Evolutionary conservation across 2,797 vertebrate species (phyloP).

Genomic region (Meda fulgida): DNA sequence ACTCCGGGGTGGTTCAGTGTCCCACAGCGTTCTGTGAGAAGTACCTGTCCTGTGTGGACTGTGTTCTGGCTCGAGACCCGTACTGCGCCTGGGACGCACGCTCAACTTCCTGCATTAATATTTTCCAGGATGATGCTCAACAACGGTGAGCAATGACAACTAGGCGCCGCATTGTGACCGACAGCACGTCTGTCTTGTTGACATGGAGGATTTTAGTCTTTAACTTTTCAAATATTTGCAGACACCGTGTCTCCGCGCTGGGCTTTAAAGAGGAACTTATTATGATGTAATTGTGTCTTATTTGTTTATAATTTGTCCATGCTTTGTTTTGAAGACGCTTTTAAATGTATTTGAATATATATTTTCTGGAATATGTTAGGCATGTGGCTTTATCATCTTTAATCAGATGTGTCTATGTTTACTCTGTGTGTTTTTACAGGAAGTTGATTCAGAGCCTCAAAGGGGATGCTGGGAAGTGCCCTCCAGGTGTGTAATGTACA

Average conservation of each 20-base stretch:
- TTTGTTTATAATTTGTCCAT: background rate
- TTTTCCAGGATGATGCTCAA: constrained; percentile 69
- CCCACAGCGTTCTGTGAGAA: constrained; percentile 90
- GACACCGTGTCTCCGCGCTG: background rate
- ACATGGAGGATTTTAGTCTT: background rate
- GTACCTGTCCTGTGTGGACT: constrained; percentile 86
- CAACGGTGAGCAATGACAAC: constrained; percentile 71
- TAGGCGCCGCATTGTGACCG: background rate
- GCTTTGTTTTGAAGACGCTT: background rate
- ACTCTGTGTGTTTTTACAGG: constrained; percentile 73
- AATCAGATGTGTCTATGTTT: background rate
- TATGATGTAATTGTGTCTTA: background rate
- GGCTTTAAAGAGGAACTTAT: background rate
- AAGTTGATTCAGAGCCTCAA: constrained; percentile 86
- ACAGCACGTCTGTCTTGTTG: background rate
- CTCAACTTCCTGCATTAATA: constrained; percentile 74
- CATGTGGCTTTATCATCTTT: background rate
- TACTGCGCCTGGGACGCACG: constrained; percentile 90
- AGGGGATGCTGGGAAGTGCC: constrained; percentile 86
- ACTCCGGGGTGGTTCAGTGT: constrained; percentile 89
- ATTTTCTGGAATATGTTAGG: background rate
- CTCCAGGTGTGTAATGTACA: constrained; percentile 71
- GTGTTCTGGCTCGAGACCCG: constrained; percentile 90
- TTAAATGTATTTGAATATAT: background rate
- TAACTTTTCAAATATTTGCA: background rate